Evolutionary conservation across 2,797 vertebrate species (phyloP), one percentile per base, ranked within the genome.

Genomic region (Mus minutoides): DNA sequence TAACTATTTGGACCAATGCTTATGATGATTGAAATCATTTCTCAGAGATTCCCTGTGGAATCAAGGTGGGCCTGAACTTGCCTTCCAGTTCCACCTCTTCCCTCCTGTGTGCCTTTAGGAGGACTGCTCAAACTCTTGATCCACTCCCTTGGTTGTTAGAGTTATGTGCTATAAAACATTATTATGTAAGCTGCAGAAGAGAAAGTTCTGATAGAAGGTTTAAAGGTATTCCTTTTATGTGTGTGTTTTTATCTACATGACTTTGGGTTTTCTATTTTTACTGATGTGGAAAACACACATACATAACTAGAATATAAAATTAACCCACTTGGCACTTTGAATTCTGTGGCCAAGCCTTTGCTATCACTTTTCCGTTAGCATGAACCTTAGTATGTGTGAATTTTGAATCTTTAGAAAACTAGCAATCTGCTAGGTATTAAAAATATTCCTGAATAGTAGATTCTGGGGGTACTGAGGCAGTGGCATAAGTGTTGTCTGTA

Each of bases 401-500:
- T 67, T 95, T 43, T 37, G 31, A 92, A 46, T 60, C 13, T 54
- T 92, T n/a, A 58, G 85, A 90, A 95, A 75, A 58, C 43, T 90
- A n/a, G 31, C 17, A 37, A 60, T 67, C 86, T 46, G 29, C n/a
- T 76, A 26, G 19, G 64, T 13, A 88, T 90, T 90, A 71, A 89
- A 93, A 86, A 54, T 22, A 40, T 37, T 69, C 26, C 58, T 76
- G 19, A 49, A n/a, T 43, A 19, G 31, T 76, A 7, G 2, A 16
- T 93, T 22, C 6, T 17, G 13, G 19, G 34, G 78, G 71, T 43
- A 2, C 34, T 13, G 1, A 75, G 21, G 31, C 0, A 11, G 43
- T 52, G 60, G 62, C 40, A 46, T 4, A 2, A 13, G 58, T 4
- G 49, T 71, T 60, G 34, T 6, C 71, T 40, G 21, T 40, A 34